These are phyloP conservation scores for Thysanoteuthis rhombus DNA, from an alignment of 2,888 invertebrate genomes.

Conservation along the genomic window DNA sequence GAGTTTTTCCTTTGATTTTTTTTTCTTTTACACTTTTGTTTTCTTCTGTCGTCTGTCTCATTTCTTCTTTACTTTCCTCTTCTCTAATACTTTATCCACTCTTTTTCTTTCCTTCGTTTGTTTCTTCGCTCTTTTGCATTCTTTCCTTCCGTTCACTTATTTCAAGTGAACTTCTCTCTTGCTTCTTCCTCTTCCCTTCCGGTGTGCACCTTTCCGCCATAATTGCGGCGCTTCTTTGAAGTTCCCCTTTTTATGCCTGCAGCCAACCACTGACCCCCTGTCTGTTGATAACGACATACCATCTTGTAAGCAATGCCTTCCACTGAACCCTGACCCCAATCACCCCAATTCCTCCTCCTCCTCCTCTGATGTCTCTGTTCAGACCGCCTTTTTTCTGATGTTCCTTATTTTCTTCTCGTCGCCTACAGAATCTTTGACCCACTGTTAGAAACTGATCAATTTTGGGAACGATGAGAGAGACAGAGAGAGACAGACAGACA, in stretches of 20 bases:
- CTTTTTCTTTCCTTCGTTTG: neutral
- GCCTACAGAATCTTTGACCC: too few relatives aligned
- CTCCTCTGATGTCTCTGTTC: neutral
- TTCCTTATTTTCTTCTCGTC: neutral
- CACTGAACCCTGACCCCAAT: neutral
- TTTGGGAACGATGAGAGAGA: neutral
- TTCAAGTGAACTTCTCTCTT: neutral
- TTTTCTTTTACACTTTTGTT: neutral
- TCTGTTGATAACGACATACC: neutral
- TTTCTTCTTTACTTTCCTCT: neutral
- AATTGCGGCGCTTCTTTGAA: neutral
- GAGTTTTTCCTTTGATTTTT: too few relatives aligned
- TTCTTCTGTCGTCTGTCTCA: neutral
- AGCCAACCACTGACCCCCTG: neutral
- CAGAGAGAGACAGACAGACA: neutral
- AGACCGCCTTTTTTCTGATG: neutral
- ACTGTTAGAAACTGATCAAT: neutral
- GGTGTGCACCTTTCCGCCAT: neutral
- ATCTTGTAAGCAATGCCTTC: neutral
- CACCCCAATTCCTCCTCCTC: neutral
- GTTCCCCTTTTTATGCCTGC: neutral
- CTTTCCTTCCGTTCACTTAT: neutral
- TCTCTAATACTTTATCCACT: neutral
- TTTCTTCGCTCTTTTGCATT: neutral
- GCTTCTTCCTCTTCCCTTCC: neutral